Percentiles rank a stretch among this genome's conserved stretches.
Conservation (phyloP, 2,113 vertebrate genomes). For the Lucifuga dentata region DNA sequence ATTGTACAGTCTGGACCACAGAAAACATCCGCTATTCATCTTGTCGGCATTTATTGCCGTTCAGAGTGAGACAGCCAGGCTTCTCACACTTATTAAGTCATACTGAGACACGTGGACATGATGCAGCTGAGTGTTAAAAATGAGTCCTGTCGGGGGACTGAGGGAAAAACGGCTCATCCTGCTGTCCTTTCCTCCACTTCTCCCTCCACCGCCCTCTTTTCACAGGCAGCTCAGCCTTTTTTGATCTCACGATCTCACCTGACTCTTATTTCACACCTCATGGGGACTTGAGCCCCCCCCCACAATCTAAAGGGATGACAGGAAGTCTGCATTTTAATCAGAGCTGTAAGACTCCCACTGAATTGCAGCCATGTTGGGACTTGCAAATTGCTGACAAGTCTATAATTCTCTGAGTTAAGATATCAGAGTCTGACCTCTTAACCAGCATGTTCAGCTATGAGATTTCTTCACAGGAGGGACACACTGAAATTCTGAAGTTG, state of each 20-base stretch:
- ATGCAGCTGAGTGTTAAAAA: constrained; percentile 11
- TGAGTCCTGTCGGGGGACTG: constrained; percentile 1
- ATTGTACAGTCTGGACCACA: too few species aligned
- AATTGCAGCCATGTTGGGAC: constrained; percentile 34
- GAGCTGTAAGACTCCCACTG: constrained; percentile 32
- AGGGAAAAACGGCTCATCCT: constrained; percentile 1
- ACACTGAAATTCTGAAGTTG: constrained; percentile 9
- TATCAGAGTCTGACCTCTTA: constrained; percentile 45
- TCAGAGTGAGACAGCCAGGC: too few species aligned
- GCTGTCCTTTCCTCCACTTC: constrained; percentile 7
- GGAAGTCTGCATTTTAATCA: constrained; percentile 63
- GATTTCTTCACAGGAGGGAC: constrained; percentile 13
- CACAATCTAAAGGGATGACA: constrained; percentile 52
- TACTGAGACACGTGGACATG: constrained; percentile 1
- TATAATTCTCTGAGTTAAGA: constrained; percentile 46
- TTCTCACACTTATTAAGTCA: constrained; percentile 20
- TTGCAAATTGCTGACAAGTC: constrained; percentile 11
- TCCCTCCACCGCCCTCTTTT: constrained; percentile 35
- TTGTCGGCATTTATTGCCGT: too few species aligned
- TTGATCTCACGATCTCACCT: constrained; percentile 65
- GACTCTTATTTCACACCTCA: constrained; percentile 67
- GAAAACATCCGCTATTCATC: too few species aligned
- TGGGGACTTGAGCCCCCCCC: constrained; percentile 7
- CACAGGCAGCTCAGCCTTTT: constrained; percentile 37
- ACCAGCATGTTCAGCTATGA: constrained; percentile 27